Evolutionary conservation across 1,140 invertebrate species (phyloP), one percentile per base, ranked within the genome.

Genomic region (Limonius californicus): DNA sequence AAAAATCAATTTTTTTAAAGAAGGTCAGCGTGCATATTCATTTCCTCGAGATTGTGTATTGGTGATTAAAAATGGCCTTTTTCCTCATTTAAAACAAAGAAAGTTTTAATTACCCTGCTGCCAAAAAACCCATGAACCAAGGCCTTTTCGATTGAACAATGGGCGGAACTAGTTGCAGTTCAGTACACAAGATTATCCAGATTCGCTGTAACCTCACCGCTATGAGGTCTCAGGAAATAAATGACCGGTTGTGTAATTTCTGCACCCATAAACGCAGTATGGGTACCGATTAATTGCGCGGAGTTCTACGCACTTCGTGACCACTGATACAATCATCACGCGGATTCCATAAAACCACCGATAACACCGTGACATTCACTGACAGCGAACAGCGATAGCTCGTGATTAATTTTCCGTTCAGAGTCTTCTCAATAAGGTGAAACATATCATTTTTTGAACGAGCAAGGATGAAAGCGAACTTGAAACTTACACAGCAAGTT

Each of bases 271-370:
- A 50, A 50, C 45, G 45, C 45, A 50, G 45, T 50, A 50, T 50
- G 45, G 45, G 15, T 21, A 50, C 45, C 45, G 45, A 50, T 50
- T 50, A 50, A 50, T 50, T 50, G 45, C 45, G 19, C 9, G 27
- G 4, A 55, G 12, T n/a, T 55, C 54, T 21, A 50, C 20, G 27
- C 54, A 55, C 15, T 23, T 55, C 54, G 54, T 55, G 54, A 55
- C 54, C n/a, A n/a, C 21, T 3, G 54, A 55, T 32, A 16, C 27
- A 55, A 55, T 32, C 20, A 55, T 27, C 27, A 32, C 4, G 21
- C 18, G 54, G 27, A 55, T 55, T 27, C 54, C 20, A 32, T 55
- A 55, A 55, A 55, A 55, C 20, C 54, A 23, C 12, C 20, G 27
- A 55, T 55, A 55, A 32, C 20, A 55, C 20, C 20, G n/a, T 27